Evolutionary conservation across 2,888 invertebrate species (phyloP).

Genomic region (Apomyelois bistriatella): DNA sequence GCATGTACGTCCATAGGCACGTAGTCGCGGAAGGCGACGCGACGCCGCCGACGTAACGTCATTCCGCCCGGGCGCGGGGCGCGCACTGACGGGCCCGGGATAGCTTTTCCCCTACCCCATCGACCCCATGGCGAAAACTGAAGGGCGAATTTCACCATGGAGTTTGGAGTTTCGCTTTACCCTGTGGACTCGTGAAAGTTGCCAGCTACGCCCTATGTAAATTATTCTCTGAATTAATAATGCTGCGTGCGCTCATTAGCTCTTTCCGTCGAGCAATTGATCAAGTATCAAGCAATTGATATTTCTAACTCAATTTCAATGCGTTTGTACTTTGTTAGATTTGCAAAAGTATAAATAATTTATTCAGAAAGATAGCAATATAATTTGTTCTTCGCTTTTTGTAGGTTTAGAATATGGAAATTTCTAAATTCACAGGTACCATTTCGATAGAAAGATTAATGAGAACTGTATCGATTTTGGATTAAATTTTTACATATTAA

Average conservation of each 20-base stretch:
- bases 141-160: conserved; percentile 17
- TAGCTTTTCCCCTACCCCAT: conserved; percentile 15
- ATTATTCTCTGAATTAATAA: conserved; percentile 7
- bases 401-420: no score
- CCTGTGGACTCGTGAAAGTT: conserved; percentile 10
- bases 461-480: no score
- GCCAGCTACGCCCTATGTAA: background rate
- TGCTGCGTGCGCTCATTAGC: background rate
- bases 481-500: no score
- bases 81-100: conserved; percentile 46
- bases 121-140: background rate
- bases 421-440: no score
- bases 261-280: background rate
- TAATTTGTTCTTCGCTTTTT: no score
- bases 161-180: background rate
- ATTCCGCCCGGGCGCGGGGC: conserved; percentile 54
- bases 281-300: no score
- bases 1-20: conserved; percentile 70
- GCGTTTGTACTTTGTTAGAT: background rate
- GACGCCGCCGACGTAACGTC: conserved; percentile 71
- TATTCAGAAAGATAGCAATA: background rate
- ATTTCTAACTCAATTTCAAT: background rate
- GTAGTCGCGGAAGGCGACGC: conserved; percentile 73
- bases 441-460: no score
- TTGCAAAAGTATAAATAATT: no score